Percentiles rank a stretch among this genome's conserved stretches.
Evolutionary conservation across 2,797 vertebrate species (phyloP).

Genomic region (Enteromius viviparus): DNA sequence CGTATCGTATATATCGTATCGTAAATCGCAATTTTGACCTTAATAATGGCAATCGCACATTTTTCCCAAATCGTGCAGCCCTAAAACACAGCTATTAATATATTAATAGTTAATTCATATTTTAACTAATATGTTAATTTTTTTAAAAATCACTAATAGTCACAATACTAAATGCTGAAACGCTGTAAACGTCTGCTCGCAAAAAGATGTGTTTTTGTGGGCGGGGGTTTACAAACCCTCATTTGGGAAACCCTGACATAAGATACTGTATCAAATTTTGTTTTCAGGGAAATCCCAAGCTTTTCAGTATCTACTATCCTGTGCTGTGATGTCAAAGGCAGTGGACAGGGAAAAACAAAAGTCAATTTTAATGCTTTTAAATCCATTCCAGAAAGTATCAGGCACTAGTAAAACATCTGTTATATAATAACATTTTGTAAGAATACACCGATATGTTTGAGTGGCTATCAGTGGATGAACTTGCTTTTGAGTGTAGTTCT

Average conservation of each 20-base stretch:
- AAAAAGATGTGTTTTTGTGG: neutral
- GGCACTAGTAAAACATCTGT: neutral
- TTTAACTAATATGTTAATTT: too few relatives aligned
- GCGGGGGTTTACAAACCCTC: neutral
- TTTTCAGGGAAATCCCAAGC: neutral
- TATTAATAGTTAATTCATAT: too few relatives aligned
- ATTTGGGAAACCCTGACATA: neutral
- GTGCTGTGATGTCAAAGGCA: neutral
- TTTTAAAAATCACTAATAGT: neutral
- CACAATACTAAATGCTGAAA: neutral
- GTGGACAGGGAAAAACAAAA: neutral
- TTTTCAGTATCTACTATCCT: neutral
- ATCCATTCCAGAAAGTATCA: neutral
- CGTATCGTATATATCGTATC: too few relatives aligned
- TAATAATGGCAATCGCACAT: too few relatives aligned
- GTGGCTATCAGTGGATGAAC: neutral
- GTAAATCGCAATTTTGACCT: too few relatives aligned
- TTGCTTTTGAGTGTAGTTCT: neutral
- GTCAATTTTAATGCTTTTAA: neutral
- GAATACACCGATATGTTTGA: neutral
- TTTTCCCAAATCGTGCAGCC: too few relatives aligned
- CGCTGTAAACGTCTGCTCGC: neutral
- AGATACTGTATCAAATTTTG: neutral
- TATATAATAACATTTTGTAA: neutral
- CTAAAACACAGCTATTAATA: too few relatives aligned